These are phyloP conservation scores for Heliothis subflexa DNA, from an alignment of 1,140 invertebrate species.

Conservation along the genomic window DNA sequence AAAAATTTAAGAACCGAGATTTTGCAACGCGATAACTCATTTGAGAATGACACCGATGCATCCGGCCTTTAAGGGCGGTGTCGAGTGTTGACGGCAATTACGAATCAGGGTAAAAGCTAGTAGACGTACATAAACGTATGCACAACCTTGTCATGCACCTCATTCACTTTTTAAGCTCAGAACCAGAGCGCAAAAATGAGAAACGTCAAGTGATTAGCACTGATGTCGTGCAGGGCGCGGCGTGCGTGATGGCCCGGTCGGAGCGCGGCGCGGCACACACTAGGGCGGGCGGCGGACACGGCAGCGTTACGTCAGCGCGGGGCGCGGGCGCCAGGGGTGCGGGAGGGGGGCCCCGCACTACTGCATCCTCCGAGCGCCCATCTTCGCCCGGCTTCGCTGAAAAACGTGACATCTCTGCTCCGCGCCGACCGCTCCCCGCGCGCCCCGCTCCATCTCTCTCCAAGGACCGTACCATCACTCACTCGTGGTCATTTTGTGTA, in stretches of 20 bases:
- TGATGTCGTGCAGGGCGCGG: slow-evolving; percentile 70
- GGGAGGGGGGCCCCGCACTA: slow-evolving; percentile 72
- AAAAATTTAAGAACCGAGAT: slow-evolving; percentile 58
- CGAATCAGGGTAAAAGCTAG: slow-evolving; percentile 45
- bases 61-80: slow-evolving; percentile 68
- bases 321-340: slow-evolving; percentile 59
- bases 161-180: slow-evolving; percentile 73
- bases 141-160: slow-evolving; percentile 73
- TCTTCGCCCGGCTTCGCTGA: slow-evolving; percentile 71
- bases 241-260: slow-evolving; percentile 73
- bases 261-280: slow-evolving; percentile 84
- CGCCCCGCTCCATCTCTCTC: slow-evolving; percentile 45
- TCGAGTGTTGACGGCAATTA: slow-evolving; percentile 59
- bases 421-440: slow-evolving; percentile 56
- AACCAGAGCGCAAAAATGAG: slow-evolving; percentile 72
- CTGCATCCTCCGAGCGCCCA: slow-evolving; percentile 79
- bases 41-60: slow-evolving; percentile 78
- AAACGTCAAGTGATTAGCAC: slow-evolving; percentile 83
- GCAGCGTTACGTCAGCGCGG: slow-evolving; percentile 85
- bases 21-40: slow-evolving; percentile 74
- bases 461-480: slow-evolving; percentile 55
- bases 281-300: slow-evolving; percentile 80
- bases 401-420: slow-evolving; percentile 72
- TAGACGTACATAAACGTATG: slow-evolving; percentile 63
- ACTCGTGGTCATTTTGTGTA: slow-evolving; percentile 65